Evolutionary conservation across 2,888 invertebrate genomes (phyloP), one percentile per base, ranked within the genome.

Genomic region (Unio delphinus): DNA sequence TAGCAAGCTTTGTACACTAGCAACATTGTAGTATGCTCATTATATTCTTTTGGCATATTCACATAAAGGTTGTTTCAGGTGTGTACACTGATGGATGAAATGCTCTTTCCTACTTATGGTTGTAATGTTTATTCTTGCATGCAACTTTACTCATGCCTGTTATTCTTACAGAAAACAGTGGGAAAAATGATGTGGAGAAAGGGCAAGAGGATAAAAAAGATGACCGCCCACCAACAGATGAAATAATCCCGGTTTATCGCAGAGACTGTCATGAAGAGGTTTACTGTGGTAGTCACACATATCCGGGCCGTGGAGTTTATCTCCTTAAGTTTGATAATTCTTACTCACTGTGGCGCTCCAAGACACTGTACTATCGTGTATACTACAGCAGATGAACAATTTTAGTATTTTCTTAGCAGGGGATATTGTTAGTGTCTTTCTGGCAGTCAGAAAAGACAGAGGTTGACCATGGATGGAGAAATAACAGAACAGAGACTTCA

Each of bases 321-420:
- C 92, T 99, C 88, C 92, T 99, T 60, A 99, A 99, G 91, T 99
- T 99, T 91, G 99, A 99, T 92, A 99, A 99, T 91, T 97, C 98
- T 1, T 99, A 98, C 90, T 98, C 98, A 68, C 92, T 99, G 81
- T 99, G 99, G 99, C 94, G 99, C 86, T 98, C 98, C 83, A 99
- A 99, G 93, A 98, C 97, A 62, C 93, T 99, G 68, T 99, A 99
- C 91, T 99, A 99, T 91, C 94, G 99, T 91, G 98, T 99, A 65
- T 99, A 98, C 90, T 99, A 99, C 90, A 98, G 89, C 61, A 82
- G 87, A 80, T 89, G 74, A 77, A 69, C 63, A 60, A 26, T 34
- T 26, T 63, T 34, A 64, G n/a, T 67, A 55, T 61, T 54, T 55
- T 67, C 26, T 65, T 26, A 61, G 45, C 57, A 58, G 55, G 2